Percentiles rank a stretch among this genome's conserved stretches.
Conservation (phyloP, 1,140 invertebrate species). For the Cydia splendana region DNA sequence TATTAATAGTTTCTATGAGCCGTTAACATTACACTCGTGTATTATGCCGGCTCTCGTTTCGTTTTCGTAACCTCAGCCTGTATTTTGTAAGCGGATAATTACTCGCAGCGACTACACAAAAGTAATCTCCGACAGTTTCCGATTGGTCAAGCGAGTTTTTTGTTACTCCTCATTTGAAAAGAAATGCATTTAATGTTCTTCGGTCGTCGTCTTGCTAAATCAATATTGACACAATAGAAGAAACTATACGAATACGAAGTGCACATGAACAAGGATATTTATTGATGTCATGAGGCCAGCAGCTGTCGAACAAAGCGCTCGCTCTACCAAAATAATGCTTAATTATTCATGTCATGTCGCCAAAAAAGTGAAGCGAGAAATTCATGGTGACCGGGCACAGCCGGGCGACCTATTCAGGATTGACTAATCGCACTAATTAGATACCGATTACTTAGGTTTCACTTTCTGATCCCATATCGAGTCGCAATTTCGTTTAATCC, state of each 20-base stretch:
- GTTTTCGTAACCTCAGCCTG: conserved; percentile 65
- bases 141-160: conserved; percentile 20
- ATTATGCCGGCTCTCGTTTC: conserved; percentile 44
- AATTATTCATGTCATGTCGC: conserved; percentile 67
- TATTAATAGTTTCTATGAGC: conserved; percentile 73
- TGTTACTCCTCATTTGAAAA: conserved; percentile 8
- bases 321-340: conserved; percentile 53
- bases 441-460: conserved; percentile 63
- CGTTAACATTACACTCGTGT: conserved; percentile 63
- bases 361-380: conserved; percentile 64
- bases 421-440: conserved; percentile 64
- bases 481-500: conserved; percentile 48
- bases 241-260: conserved; percentile 39
- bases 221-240: conserved; percentile 44
- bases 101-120: conserved; percentile 34
- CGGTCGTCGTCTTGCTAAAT: conserved; percentile 39
- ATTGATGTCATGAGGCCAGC: conserved; percentile 67
- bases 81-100: conserved; percentile 47
- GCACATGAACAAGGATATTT: conserved; percentile 44
- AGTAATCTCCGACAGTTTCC: conserved; percentile 22
- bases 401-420: conserved; percentile 55
- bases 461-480: conserved; percentile 55
- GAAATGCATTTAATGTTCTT: conserved; percentile 36
- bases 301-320: conserved; percentile 59
- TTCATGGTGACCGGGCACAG: conserved; percentile 54